Evolutionary conservation across 2,113 vertebrate genomes (phyloP).

Genomic region (Dasyprocta punctata): DNA sequence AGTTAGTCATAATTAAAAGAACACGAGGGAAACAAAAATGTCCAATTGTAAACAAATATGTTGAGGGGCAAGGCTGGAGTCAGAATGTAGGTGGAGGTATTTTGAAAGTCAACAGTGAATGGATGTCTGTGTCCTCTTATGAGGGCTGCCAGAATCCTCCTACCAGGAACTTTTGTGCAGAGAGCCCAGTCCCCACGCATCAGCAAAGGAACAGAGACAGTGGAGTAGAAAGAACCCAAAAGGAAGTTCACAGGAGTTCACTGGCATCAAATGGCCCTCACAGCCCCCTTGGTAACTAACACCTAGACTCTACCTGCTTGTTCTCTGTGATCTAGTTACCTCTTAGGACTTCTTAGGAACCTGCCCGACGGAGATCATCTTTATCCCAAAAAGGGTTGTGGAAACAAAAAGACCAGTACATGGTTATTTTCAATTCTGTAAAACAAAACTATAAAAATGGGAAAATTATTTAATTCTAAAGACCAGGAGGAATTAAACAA

Average conservation of each 20-base stretch:
- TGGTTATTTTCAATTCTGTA: background rate
- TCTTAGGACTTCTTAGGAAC: background rate
- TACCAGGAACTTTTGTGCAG: background rate
- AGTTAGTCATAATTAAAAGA: conserved; percentile 32
- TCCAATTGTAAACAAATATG: background rate
- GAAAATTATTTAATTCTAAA: background rate
- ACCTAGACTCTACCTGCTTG: background rate
- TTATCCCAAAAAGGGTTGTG: background rate
- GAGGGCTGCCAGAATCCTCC: background rate
- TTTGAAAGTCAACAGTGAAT: background rate
- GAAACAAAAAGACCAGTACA: background rate
- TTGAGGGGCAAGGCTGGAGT: background rate
- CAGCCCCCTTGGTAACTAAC: background rate
- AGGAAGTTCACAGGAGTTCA: background rate
- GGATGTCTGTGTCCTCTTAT: background rate
- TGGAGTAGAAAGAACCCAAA: background rate
- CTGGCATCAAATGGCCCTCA: background rate
- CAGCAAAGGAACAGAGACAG: background rate
- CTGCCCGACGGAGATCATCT: background rate
- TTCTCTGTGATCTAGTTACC: background rate
- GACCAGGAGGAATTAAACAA: background rate
- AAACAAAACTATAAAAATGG: background rate
- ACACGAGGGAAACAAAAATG: conserved; percentile 1
- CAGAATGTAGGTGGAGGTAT: background rate
- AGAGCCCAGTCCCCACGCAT: background rate